These are phyloP conservation scores for Caenorhabditis remanei DNA, from an alignment of 1,140 invertebrate genomes.

Conservation along the genomic window DNA sequence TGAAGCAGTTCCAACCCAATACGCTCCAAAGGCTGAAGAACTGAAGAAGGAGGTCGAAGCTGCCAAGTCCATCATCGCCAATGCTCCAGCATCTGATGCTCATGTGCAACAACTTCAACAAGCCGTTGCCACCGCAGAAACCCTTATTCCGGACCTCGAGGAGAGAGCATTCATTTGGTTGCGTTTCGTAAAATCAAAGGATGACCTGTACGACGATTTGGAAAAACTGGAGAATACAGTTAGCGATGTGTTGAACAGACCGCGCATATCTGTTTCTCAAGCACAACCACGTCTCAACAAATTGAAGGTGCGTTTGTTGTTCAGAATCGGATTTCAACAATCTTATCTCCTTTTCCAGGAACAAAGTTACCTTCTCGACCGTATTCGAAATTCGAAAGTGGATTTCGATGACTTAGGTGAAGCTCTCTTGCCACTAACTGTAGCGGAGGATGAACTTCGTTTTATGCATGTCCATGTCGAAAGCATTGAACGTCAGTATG, in stretches of 20 bases:
- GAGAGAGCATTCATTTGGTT: conserved; percentile 37
- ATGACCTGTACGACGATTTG: conserved; percentile 57
- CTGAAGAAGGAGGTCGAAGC: conserved; percentile 50
- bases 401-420: conserved; percentile 58
- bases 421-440: conserved; percentile 62
- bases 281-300: conserved; percentile 41
- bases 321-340: background rate
- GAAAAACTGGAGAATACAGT: conserved; percentile 41
- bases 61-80: conserved; percentile 47
- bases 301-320: background rate
- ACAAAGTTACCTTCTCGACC: conserved; percentile 15
- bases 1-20: conserved; percentile 57
- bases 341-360: background rate
- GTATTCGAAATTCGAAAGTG: conserved; percentile 14
- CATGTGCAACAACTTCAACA: conserved; percentile 54
- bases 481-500: conserved; percentile 63
- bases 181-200: conserved; percentile 56
- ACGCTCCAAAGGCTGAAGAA: conserved; percentile 53
- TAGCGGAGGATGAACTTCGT: conserved; percentile 61
- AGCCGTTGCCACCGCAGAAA: conserved; percentile 40
- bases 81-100: conserved; percentile 49
- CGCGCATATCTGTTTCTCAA: conserved; percentile 26
- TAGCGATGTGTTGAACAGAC: conserved; percentile 32
- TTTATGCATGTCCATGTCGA: conserved; percentile 69
- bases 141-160: conserved; percentile 54